A percentile compares a stretch with the other conserved stretches of the same genome.
Conservation (phyloP, 1,140 invertebrate genomes). For the Hyposmocoma kahamanoa region DNA sequence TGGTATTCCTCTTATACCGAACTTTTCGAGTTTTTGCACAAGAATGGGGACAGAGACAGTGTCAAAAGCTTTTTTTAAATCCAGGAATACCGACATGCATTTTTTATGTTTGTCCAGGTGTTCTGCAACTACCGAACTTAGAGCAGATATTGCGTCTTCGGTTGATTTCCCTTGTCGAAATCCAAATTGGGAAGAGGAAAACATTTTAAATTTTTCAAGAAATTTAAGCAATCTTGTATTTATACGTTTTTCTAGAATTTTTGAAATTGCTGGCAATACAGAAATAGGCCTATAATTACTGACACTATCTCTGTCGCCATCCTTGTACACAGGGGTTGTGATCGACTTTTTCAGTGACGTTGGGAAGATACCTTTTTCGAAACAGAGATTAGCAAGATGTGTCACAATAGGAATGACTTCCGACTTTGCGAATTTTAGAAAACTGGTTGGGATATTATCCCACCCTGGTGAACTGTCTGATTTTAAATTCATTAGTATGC, state of each 20-base stretch:
- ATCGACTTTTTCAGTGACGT: conserved; percentile 14
- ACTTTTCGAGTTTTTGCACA: conserved; percentile 9
- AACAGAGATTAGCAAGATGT: conserved; percentile 19
- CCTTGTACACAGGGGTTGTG: conserved; percentile 8
- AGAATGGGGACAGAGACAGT: conserved; percentile 5
- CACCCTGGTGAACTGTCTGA: conserved; percentile 4
- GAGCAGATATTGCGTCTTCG: conserved; percentile 27
- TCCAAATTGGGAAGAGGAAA: conserved; percentile 32
- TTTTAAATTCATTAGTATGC: neutral
- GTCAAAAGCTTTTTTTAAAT: too few species aligned
- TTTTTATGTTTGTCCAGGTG: conserved; percentile 13
- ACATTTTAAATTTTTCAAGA: conserved; percentile 10
- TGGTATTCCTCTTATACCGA: conserved; percentile 13
- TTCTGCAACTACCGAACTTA: conserved; percentile 10
- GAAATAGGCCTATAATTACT: conserved; percentile 13
- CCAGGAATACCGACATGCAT: conserved; percentile 10
- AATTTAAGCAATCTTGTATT: conserved; percentile 14
- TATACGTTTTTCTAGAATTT: conserved; percentile 12
- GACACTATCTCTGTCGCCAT: conserved; percentile 5
- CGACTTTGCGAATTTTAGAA: conserved; percentile 7
- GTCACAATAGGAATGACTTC: conserved; percentile 16
- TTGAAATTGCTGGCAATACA: conserved; percentile 5
- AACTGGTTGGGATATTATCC: conserved; percentile 15
- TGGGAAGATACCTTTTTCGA: conserved; percentile 17
- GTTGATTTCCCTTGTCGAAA: conserved; percentile 35